Evolutionary conservation across 2,113 vertebrate species (phyloP).

Genomic region (Mobula birostris): DNA sequence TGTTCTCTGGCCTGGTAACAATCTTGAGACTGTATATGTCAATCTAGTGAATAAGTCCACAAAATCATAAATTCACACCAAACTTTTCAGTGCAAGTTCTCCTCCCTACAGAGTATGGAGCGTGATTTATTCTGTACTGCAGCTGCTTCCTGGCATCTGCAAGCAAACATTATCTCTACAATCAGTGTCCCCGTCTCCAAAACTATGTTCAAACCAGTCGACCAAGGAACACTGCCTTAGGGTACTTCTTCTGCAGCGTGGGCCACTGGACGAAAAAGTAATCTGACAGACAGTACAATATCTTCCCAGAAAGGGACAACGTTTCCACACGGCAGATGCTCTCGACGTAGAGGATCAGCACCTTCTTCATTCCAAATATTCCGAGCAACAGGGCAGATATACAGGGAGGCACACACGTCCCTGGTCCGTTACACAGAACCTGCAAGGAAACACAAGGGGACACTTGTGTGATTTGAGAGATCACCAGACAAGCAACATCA

Average conservation of each 20-base stretch:
- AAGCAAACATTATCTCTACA: not conserved
- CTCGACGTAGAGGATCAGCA: conserved; percentile 81
- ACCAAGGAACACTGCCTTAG: conserved; percentile 79
- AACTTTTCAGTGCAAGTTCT: not conserved
- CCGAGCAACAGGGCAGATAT: conserved; percentile 72
- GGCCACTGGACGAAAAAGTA: conserved; percentile 93
- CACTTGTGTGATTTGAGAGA: conserved; percentile 64
- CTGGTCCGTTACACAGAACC: conserved; percentile 92
- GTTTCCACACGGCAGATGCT: conserved; percentile 88
- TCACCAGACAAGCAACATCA: not conserved
- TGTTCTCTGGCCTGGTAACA: not conserved
- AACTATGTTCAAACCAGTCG: conserved; percentile 65
- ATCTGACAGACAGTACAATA: conserved; percentile 77
- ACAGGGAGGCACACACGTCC: conserved; percentile 86
- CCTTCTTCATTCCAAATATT: conserved; percentile 75
- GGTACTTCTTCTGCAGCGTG: conserved; percentile 73
- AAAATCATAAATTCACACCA: not conserved
- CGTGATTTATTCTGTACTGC: not conserved
- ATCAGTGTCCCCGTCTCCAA: not conserved
- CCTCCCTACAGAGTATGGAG: not conserved
- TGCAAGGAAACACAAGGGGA: conserved; percentile 54
- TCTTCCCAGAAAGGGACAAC: conserved; percentile 79
- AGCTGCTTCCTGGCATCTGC: conserved; percentile 19
- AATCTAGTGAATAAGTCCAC: not conserved
- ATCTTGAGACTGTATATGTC: not conserved